A percentile compares a stretch with the other conserved stretches of the same genome.
Evolutionary conservation across 2,797 vertebrate species (phyloP).

Genomic region (Microtus californicus): DNA sequence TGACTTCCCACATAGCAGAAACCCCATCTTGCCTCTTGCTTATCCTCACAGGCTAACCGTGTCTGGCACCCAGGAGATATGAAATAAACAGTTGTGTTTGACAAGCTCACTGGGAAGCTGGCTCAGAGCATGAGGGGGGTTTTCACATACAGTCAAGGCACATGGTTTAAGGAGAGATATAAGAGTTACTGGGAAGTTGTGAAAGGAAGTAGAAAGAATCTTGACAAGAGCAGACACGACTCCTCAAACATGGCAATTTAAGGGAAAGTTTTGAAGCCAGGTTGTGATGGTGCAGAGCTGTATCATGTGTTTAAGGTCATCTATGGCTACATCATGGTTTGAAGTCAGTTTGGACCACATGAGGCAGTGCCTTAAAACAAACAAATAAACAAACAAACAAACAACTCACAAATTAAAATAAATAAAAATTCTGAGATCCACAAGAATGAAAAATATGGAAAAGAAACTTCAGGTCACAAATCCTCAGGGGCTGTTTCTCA

Average conservation of each 20-base stretch:
- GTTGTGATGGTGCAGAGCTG: background rate
- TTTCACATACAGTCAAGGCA: background rate
- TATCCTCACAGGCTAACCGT: background rate
- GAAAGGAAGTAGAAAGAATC: background rate
- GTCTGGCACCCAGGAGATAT: background rate
- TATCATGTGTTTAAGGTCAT: background rate
- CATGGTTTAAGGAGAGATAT: background rate
- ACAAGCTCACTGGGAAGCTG: background rate
- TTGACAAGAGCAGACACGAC: background rate
- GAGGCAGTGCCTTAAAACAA: background rate
- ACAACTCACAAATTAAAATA: background rate
- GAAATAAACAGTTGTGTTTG: background rate
- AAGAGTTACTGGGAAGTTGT: background rate
- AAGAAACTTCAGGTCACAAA: background rate
- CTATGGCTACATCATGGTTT: background rate
- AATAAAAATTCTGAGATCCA: conserved; percentile 7
- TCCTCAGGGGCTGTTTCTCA: background rate
- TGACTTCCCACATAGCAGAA: background rate
- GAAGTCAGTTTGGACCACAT: background rate
- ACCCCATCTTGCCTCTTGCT: background rate
- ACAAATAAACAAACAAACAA: background rate
- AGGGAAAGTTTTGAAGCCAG: background rate
- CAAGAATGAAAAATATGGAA: background rate
- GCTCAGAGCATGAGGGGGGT: background rate
- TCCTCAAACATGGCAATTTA: background rate